These are phyloP conservation scores for Cetoscarus ocellatus DNA, from an alignment of 2,797 vertebrate species.

Conservation along the genomic window DNA sequence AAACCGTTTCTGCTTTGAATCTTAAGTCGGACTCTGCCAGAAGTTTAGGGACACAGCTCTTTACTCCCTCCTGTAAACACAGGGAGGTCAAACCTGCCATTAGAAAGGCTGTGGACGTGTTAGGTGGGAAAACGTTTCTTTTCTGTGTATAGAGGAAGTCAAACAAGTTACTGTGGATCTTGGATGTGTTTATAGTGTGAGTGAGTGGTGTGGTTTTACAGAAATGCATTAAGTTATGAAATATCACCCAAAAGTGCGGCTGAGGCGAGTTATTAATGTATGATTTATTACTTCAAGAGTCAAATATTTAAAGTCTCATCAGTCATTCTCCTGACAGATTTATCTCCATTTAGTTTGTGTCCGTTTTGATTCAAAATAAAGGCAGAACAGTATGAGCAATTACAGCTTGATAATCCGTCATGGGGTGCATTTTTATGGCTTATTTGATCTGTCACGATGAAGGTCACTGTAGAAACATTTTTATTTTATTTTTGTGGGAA, in stretches of 20 bases:
- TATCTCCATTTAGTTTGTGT: neutral
- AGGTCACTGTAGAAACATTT: neutral
- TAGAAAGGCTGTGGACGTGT: conserved; percentile 17
- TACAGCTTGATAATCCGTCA: no score
- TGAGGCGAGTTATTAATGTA: conserved; percentile 3
- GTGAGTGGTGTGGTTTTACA: conserved; percentile 22
- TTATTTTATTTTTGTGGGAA: no score
- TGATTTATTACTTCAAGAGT: conserved; percentile 24
- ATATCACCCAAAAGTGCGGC: neutral
- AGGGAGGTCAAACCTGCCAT: conserved; percentile 30
- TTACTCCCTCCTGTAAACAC: conserved; percentile 65
- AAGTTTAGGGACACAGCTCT: conserved; percentile 47
- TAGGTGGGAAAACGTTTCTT: conserved; percentile 31
- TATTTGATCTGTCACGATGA: neutral
- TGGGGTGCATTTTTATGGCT: no score
- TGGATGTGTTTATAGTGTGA: conserved; percentile 35
- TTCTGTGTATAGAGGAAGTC: conserved; percentile 32
- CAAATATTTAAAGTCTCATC: conserved; percentile 16
- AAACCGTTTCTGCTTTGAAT: conserved; percentile 58
- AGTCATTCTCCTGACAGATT: neutral
- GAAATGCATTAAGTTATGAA: conserved; percentile 36
- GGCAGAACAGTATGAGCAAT: neutral
- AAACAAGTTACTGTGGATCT: conserved; percentile 39
- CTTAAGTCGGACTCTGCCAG: conserved; percentile 46
- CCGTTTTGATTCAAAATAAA: neutral